Evolutionary conservation across 1,140 invertebrate genomes (phyloP).

Genomic region (Vanessa tameamea): DNA sequence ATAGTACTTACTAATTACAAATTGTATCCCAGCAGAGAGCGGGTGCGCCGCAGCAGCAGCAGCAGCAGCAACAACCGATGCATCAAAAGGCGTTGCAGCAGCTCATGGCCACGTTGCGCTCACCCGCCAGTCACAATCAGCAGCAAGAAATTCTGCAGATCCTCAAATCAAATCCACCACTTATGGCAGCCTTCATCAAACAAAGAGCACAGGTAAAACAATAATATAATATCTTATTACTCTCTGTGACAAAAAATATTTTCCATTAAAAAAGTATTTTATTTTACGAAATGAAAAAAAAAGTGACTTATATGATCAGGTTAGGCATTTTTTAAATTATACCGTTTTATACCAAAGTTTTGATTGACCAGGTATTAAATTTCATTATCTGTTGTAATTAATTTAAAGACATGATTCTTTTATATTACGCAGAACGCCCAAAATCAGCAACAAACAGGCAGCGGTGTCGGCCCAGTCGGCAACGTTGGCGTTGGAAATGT

Average conservation of each 20-base stretch:
- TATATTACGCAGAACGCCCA: constrained; percentile 66
- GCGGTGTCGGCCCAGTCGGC: constrained; percentile 47
- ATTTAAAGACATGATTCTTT: neutral
- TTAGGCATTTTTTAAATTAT: no score
- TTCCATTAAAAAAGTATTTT: no score
- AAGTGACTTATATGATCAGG: no score
- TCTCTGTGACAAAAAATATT: neutral
- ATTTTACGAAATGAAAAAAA: no score
- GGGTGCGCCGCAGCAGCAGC: constrained; percentile 57
- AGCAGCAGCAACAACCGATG: constrained; percentile 76
- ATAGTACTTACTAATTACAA: neutral
- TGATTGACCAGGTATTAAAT: no score
- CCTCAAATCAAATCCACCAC: constrained; percentile 95
- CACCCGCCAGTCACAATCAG: constrained; percentile 94
- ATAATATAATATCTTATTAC: neutral
- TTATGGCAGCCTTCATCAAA: constrained; percentile 98
- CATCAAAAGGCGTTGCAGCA: constrained; percentile 93
- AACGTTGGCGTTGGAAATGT: constrained; percentile 64
- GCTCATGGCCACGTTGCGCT: constrained; percentile 93
- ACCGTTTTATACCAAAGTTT: no score
- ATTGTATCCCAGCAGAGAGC: constrained; percentile 39
- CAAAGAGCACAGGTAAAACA: constrained; percentile 86
- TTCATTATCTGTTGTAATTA: no score
- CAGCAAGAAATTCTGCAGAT: constrained; percentile 96
- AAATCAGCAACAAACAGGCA: constrained; percentile 71